Evolutionary conservation across 2,888 invertebrate genomes (phyloP), one percentile per base, ranked within the genome.

Genomic region (Acleris sparsana): DNA sequence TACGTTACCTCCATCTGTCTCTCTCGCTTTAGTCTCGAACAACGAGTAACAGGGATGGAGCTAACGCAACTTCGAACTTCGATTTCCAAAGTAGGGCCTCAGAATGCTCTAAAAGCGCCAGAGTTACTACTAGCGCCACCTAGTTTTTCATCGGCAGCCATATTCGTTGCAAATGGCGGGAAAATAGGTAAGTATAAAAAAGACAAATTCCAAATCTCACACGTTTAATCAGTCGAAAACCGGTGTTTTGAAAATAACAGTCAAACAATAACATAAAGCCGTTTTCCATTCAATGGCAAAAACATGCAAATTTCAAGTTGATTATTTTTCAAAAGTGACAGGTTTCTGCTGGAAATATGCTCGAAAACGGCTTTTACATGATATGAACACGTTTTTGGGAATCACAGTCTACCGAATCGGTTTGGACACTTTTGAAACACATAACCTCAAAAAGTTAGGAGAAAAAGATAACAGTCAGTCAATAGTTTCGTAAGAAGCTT

Each of bases 181-280:
- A 46, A 56, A 25, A 5, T 13, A 22, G 44, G 48, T 49, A 56
- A 56, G 52, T 70, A 81, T 78, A 70, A 73, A 78, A 75, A 73
- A 70, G 58, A 62, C n/a, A 44, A 67, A 62, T 62, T 80, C 80
- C 80, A 84, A 84, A 83, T 79, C 77, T 80, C 82, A 84, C 79
- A 82, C 77, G 73, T 84, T 86, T 87, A 87, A 78, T 87, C 82
- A 83, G 82, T 83, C 83, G 68, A 82, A 83, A 82, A 79, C 75
- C 79, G 73, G 80, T 77, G 78, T 73, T 9, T 72, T 72, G 78
- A 70, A 71, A 63, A 72, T 76, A 84, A 83, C 80, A 82, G 78
- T 79, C 78, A 78, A 80, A 77, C 60, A 72, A 69, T 69, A 72
- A 68, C 64, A 57, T 49, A 17, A 44, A 51, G 29, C 3, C 57